Evolutionary conservation across 2,888 invertebrate genomes (phyloP).

Genomic region (Melipona bicolor): DNA sequence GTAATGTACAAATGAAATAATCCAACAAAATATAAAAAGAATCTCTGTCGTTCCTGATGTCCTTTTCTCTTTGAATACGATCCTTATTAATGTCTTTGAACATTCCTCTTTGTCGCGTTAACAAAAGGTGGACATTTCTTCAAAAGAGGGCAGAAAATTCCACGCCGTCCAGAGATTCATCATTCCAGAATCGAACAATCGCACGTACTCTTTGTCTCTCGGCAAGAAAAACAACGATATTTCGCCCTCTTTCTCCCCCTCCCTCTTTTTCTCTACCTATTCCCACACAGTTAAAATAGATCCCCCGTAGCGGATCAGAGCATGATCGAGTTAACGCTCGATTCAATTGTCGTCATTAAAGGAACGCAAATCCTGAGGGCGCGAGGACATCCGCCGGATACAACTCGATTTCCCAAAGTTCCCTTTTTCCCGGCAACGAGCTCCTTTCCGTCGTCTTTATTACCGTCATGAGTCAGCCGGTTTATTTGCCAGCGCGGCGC

Average conservation of each 20-base stretch:
- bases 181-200: neutral
- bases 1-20: too few species aligned
- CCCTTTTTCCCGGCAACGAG: conserved; percentile 17
- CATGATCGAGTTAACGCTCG: conserved; percentile 16
- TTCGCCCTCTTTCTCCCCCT: neutral
- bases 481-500: conserved; percentile 31
- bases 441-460: conserved; percentile 39
- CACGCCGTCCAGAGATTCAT: neutral
- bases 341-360: conserved; percentile 35
- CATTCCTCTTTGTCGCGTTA: neutral
- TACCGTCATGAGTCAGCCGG: conserved; percentile 38
- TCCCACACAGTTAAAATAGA: conserved; percentile 15
- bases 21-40: too few species aligned
- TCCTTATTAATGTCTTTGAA: too few species aligned
- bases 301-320: neutral
- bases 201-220: neutral
- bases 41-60: too few species aligned
- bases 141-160: neutral
- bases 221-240: conserved; percentile 5
- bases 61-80: too few species aligned
- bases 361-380: conserved; percentile 4
- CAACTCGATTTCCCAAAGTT: conserved; percentile 19
- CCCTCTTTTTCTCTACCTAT: neutral
- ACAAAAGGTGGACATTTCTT: neutral
- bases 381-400: neutral